A percentile compares a stretch with the other conserved stretches of the same genome.
phyloP scores from a whole-genome alignment of 2,113 vertebrate species.

The Salvelinus alpinus region DNA sequence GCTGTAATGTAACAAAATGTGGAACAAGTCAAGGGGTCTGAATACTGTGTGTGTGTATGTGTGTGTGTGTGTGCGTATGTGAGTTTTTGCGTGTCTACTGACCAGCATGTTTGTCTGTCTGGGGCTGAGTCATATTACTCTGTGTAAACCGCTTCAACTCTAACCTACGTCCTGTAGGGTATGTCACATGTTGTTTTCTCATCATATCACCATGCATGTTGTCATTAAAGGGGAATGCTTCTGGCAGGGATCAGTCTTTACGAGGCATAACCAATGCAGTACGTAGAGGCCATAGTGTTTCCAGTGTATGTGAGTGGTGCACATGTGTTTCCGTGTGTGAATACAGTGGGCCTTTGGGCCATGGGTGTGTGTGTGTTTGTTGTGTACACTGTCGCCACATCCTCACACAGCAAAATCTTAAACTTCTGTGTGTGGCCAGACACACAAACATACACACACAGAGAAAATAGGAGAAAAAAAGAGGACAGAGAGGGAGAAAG shows the following conservation, averaged over 20 bases:
- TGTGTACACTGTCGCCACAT: background rate
- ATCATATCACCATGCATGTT: background rate
- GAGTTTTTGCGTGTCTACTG: background rate
- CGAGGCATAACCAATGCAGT: too few species aligned
- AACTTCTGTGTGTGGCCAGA: too few species aligned
- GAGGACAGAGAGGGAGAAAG: background rate
- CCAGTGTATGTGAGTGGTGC: too few species aligned
- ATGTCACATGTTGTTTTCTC: constrained; percentile 30
- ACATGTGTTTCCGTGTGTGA: too few species aligned
- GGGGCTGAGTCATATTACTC: constrained; percentile 60
- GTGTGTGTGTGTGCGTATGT: too few species aligned
- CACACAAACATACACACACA: background rate
- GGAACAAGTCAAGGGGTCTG: too few species aligned
- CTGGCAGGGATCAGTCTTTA: background rate
- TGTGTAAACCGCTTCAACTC: constrained; percentile 46
- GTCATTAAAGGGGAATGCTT: background rate
- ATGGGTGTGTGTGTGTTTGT: background rate
- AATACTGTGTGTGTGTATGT: too few species aligned
- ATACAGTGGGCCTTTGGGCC: too few species aligned
- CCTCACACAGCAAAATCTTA: background rate
- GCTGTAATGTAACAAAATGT: too few species aligned
- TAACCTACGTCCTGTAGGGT: constrained; percentile 37
- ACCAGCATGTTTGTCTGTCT: constrained; percentile 48
- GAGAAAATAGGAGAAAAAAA: background rate
- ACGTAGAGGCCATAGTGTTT: too few species aligned